Conservation (phyloP, 2,113 vertebrate species). For the Cisticola juncidis region DNA sequence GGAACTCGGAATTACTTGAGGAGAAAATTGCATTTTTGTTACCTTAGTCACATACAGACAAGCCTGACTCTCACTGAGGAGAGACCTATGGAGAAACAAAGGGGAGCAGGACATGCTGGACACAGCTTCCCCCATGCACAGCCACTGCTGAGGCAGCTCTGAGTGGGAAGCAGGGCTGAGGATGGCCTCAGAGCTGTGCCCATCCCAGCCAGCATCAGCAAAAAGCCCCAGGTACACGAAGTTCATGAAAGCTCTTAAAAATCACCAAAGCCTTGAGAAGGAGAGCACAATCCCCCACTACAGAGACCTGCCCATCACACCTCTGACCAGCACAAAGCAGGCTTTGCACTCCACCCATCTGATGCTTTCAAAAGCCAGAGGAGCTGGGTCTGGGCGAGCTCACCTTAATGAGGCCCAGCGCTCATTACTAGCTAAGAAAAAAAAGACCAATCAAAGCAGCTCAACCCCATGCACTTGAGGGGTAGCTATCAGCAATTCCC, state of each 20-base stretch:
- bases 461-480: not conserved
- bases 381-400: not conserved
- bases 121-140: accelerated
- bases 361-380: not conserved
- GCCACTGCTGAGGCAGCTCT: not conserved
- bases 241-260: not conserved
- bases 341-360: not conserved
- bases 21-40: not conserved
- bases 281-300: not conserved
- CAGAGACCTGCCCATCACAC: not conserved
- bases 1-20: not conserved
- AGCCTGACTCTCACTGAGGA: not conserved
- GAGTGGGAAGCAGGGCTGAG: not conserved
- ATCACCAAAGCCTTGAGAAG: not conserved
- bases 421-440: not conserved
- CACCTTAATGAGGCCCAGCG: not conserved
- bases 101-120: not conserved
- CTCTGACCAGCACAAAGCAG: not conserved
- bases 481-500: not conserved
- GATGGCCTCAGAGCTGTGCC: accelerated
- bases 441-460: not conserved
- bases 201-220: accelerated
- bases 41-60: not conserved
- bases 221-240: not conserved
- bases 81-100: not conserved